phyloP scores from a whole-genome alignment of 2,888 invertebrate genomes.

The Craniophora ligustri region DNA sequence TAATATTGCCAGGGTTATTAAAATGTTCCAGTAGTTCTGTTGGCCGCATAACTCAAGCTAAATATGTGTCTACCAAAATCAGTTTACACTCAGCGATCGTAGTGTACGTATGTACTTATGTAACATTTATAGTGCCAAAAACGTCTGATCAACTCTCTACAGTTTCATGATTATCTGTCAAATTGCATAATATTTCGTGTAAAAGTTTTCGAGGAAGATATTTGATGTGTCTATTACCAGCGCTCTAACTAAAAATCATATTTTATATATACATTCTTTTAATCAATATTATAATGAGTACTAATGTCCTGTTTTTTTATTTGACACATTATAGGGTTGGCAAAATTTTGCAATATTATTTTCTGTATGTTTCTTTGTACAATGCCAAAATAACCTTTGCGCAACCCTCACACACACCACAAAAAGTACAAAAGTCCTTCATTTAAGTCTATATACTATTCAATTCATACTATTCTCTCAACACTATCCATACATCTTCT shows the following conservation, averaged over 20 bases:
- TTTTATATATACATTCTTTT: constrained; percentile 65
- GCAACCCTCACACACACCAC: constrained; percentile 81
- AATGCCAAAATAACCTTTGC: constrained; percentile 61
- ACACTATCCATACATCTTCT: constrained; percentile 80
- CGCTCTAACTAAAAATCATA: constrained; percentile 61
- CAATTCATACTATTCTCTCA: constrained; percentile 77
- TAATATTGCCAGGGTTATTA: too few species aligned
- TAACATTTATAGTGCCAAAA: constrained; percentile 39
- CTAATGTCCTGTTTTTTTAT: constrained; percentile 64
- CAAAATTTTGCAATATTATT: constrained; percentile 49
- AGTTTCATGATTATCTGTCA: constrained; percentile 20
- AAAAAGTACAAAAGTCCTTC: constrained; percentile 85
- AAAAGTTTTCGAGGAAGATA: constrained; percentile 53
- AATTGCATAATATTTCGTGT: constrained; percentile 31
- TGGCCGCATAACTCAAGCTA: too few species aligned
- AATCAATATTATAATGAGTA: constrained; percentile 60
- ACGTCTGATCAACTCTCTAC: too few species aligned
- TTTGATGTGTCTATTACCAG: constrained; percentile 57
- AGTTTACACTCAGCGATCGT: constrained; percentile 10
- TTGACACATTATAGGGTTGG: constrained; percentile 77
- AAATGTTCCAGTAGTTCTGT: too few species aligned
- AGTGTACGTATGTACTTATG: constrained; percentile 27
- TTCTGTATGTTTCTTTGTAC: constrained; percentile 48
- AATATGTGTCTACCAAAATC: constrained; percentile 22
- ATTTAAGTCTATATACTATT: constrained; percentile 73